Evolutionary conservation across 2,113 vertebrate species (phyloP).

Genomic region (Tachycineta bicolor): DNA sequence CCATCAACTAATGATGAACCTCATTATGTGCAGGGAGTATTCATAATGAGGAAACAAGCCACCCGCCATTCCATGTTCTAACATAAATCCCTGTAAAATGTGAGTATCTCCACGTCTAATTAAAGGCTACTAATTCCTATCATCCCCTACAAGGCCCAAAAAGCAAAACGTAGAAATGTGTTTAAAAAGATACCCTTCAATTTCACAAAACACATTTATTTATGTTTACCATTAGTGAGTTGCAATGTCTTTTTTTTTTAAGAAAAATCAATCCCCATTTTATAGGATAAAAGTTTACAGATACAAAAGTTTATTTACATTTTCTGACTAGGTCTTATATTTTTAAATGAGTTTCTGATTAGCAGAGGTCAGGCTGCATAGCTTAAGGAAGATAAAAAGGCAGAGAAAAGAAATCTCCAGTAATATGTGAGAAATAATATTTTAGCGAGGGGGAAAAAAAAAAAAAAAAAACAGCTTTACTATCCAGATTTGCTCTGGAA

Average conservation of each 20-base stretch:
- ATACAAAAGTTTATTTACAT: conserved; percentile 45
- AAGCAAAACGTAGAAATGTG: conserved; percentile 67
- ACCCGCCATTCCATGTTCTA: conserved; percentile 90
- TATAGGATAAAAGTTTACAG: conserved; percentile 54
- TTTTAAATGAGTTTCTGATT: conserved; percentile 46
- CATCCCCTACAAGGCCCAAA: conserved; percentile 81
- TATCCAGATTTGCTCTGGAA: not conserved
- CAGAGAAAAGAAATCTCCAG: not conserved
- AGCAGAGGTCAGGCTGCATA: not conserved
- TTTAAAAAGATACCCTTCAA: not conserved
- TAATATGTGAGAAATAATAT: not conserved
- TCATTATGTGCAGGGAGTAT: conserved; percentile 97
- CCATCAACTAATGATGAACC: conserved; percentile 99
- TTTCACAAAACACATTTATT: conserved; percentile 12
- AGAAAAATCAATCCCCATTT: conserved; percentile 20
- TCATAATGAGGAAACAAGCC: conserved; percentile 95
- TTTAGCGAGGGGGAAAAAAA: rapidly evolving
- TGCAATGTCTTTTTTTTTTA: not conserved
- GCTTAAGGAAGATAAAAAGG: not conserved
- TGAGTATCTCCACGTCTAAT: conserved; percentile 99
- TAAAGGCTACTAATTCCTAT: conserved; percentile 96
- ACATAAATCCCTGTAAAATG: conserved; percentile 98
- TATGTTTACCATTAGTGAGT: conserved; percentile 41
- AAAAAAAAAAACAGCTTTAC: not conserved
- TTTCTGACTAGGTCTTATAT: not conserved